Conservation (phyloP, 2,113 vertebrate species). For the Leucosticte australis region DNA sequence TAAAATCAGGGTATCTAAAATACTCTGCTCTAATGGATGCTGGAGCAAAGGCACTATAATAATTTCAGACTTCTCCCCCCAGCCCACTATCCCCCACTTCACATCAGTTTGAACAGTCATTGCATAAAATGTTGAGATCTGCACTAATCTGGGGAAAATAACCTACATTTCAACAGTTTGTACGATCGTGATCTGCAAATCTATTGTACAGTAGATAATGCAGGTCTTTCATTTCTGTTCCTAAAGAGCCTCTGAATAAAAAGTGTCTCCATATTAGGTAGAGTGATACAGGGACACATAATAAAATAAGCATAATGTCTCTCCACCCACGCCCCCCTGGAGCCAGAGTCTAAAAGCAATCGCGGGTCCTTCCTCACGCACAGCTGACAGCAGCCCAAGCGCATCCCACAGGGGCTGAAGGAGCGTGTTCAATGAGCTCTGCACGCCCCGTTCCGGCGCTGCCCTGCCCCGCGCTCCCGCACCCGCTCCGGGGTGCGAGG, state of each 20-base stretch:
- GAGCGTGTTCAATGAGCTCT: rapidly evolving
- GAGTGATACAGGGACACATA: constrained; percentile 3
- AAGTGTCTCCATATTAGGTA: background rate
- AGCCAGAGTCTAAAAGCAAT: background rate
- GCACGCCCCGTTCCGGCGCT: background rate
- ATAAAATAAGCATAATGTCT: background rate
- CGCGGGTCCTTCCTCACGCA: background rate
- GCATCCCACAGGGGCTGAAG: background rate
- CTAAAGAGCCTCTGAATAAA: background rate
- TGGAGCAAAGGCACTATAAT: background rate
- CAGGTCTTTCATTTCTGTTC: background rate
- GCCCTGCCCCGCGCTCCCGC: background rate
- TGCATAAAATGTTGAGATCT: background rate
- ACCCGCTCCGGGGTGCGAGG: background rate
- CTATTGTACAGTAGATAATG: background rate
- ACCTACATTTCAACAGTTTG: constrained; percentile 15
- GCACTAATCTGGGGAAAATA: background rate
- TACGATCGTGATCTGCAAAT: background rate
- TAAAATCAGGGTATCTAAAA: background rate
- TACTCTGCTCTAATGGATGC: background rate
- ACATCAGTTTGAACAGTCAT: background rate
- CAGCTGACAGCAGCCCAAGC: background rate
- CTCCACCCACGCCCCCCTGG: constrained; percentile 3
- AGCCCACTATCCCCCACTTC: background rate
- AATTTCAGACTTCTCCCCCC: background rate